phyloP scores from a whole-genome alignment of 2,797 vertebrate species.

The Margarornis squamiger region DNA sequence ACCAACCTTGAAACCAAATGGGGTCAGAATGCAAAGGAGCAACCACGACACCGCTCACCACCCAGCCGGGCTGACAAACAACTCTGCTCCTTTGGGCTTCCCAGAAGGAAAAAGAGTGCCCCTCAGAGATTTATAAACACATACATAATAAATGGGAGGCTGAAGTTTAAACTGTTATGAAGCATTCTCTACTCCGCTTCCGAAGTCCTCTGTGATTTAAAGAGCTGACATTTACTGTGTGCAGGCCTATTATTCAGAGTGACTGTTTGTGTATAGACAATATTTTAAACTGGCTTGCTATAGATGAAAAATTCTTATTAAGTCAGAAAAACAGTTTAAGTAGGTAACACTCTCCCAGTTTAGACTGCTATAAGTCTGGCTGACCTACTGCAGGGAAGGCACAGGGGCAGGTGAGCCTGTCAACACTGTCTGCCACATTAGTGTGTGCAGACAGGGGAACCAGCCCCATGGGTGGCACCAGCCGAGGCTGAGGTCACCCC shows the following conservation, averaged over 20 bases:
- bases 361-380: constrained; percentile 74
- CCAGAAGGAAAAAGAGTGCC: constrained; percentile 82
- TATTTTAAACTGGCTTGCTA: constrained; percentile 90
- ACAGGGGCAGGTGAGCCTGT: neutral
- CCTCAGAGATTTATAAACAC: constrained; percentile 98
- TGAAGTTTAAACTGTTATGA: constrained; percentile 93
- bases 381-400: constrained; percentile 57
- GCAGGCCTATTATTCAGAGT: constrained; percentile 98
- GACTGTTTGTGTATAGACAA: constrained; percentile 97
- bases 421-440: rapidly evolving
- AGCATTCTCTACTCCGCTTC: constrained; percentile 86
- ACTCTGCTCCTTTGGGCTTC: constrained; percentile 70
- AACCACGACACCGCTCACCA: neutral
- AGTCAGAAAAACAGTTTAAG: constrained; percentile 81
- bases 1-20: constrained; percentile 70
- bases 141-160: constrained; percentile 92
- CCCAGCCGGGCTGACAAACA: constrained; percentile 76
- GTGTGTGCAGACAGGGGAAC: neutral
- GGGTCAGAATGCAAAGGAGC: constrained; percentile 60
- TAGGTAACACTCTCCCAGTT: constrained; percentile 80
- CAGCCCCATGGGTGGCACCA: neutral
- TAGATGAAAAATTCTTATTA: constrained; percentile 89
- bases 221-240: constrained; percentile 96
- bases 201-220: constrained; percentile 92
- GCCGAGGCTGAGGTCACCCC: neutral